Evolutionary conservation across 1,140 invertebrate species (phyloP).

Genomic region (Pinna nobilis): DNA sequence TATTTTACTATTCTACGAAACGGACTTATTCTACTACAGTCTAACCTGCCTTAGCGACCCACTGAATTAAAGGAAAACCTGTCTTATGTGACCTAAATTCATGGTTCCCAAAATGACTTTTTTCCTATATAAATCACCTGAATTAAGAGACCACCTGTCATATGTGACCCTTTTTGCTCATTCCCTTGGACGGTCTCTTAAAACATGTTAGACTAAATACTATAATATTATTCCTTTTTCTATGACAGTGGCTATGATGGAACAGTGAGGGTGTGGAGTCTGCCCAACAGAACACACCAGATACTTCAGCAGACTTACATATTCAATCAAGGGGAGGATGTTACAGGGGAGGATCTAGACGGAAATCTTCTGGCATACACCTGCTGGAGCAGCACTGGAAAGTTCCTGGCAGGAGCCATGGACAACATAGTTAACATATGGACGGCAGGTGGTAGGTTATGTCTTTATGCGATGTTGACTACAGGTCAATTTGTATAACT

Average conservation of each 20-base stretch:
- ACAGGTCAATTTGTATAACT: not conserved
- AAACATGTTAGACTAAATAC: too few species aligned
- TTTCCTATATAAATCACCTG: too few species aligned
- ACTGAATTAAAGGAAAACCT: too few species aligned
- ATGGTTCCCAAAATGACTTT: too few species aligned
- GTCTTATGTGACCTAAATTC: too few species aligned
- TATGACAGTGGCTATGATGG: conserved; percentile 79
- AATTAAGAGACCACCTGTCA: too few species aligned
- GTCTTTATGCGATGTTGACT: not conserved
- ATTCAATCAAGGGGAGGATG: conserved; percentile 77
- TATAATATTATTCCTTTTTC: too few species aligned
- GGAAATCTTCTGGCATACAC: conserved; percentile 77
- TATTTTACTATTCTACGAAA: too few species aligned
- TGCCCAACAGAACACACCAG: conserved; percentile 71
- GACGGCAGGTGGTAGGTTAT: conserved; percentile 73
- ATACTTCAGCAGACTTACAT: conserved; percentile 79
- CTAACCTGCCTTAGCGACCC: too few species aligned
- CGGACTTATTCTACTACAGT: too few species aligned
- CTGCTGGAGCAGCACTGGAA: conserved; percentile 77
- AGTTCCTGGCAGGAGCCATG: conserved; percentile 78
- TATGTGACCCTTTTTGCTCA: too few species aligned
- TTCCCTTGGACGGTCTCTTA: too few species aligned
- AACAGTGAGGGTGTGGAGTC: conserved; percentile 81
- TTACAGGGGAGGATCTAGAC: conserved; percentile 77
- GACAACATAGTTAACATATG: conserved; percentile 80